Base-by-base conservation (phyloP, 2,888 invertebrate species). In the Nudaria mundana region DNA sequence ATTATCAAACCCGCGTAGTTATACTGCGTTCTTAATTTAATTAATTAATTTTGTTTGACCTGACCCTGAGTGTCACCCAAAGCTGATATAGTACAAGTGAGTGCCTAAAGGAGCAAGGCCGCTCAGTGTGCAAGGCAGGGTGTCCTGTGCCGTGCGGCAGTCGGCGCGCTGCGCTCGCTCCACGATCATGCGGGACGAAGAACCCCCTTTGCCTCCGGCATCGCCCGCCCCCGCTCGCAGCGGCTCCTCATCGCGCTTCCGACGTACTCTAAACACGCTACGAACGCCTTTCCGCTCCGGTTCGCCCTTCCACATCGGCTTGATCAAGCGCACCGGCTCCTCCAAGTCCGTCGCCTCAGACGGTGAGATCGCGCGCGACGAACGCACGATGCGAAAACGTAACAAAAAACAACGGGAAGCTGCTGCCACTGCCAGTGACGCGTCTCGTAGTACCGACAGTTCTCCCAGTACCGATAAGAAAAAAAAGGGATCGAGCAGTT, bases 361-460 rank as follows among this genome's bases (percentile, higher is more conserved):
- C 78, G 77, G 83, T 54, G 89, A 87, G 63, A 76, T 77, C 78
- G 66, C 75, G 66, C 85, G 84, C 69, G 80, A 76, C 76, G 83
- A 78, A 70, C 84, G 81, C 81, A 86, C 81, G 76, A 85, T 86
- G 84, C 86, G 86, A 63, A 88, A 87, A 74, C 86, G 86, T 62
- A 86, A 80, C 55, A 89, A 87, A 68, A 89, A 88, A 64, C 66
- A 65, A 56, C 86, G 85, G 52, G 80, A 82, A 44, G 69, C 76
- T 50, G 63, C 72, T 53, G 71, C 66, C 56, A 69, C 73, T 49
- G 69, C 71, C 48, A 72, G 75, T 56, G 75, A 71, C 52, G 75
- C 75, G 37, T 73, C 78, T 37, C 71, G 68, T 40, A 83, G 81
- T 63, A 76, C 80, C 53, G 84, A 84, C 62, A 78, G 78, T 48